Evolutionary conservation across 2,888 invertebrate species (phyloP), one percentile per base, ranked within the genome.

Genomic region (Patella ulyssiponensis): DNA sequence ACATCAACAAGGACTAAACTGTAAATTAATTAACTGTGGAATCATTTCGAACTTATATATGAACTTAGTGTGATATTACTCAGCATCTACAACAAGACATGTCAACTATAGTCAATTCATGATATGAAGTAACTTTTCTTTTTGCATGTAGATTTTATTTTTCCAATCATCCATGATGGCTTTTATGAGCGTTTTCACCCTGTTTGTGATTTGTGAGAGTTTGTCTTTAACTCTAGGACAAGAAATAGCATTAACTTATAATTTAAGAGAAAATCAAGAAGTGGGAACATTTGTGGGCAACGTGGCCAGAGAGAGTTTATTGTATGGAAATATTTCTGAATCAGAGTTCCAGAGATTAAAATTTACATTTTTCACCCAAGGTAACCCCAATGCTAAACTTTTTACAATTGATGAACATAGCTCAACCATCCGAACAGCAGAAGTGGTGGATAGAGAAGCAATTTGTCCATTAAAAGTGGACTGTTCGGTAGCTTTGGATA

Each of bases 361-460:
- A 77, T 87, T 86, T 77, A 84, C 83, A 53, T 80, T 87, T 78
- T 79, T 85, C 15, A 83, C 83, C 11, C 81, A 83, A 54, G 84
- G 86, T 76, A 86, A 86, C 74, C 74, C 81, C 15, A 79, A 83
- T 78, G 86, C 86, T 23, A 77, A 83, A 12, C 80, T 85, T 20
- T 84, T 88, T 51, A 77, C 73, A 9, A 83, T 88, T n/a, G 80
- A 85, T 51, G 82, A 84, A 17, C 83, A 79, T 52, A 83, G 81
- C n/a, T 86, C 86, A 33, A 80, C 85, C 33, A 73, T 88, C n/a
- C 79, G 78, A 11, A 85, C 88, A 9, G 75, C 82, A 1, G 78
- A 79, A 27, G 75, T 78, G 56, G 86, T 88, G 54, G 87, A 88
- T 73, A 77, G 88, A 7, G 88, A 88, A 78, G 81, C 79, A 0